Conservation (phyloP, 2,113 vertebrate species). For the Balaenoptera acutorostrata region DNA sequence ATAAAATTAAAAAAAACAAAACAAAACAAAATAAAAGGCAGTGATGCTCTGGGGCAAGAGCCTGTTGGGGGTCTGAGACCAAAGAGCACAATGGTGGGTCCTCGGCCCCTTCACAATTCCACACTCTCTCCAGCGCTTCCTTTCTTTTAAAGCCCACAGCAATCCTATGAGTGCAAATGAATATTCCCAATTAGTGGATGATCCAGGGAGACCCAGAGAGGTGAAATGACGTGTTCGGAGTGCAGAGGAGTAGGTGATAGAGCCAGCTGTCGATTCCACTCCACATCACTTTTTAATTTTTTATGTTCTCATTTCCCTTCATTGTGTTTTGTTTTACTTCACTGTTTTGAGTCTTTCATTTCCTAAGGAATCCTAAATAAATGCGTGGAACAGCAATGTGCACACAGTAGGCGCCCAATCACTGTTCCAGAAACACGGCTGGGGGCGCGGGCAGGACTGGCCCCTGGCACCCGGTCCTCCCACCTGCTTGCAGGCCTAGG, state of each 20-base stretch:
- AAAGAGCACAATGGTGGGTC: not conserved
- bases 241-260: not conserved
- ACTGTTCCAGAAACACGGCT: not conserved
- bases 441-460: no score
- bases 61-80: not conserved
- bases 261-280: not conserved
- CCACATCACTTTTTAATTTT: not conserved
- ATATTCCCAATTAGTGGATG: no score
- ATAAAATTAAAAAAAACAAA: not conserved
- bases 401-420: not conserved
- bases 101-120: not conserved
- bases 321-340: not conserved
- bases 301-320: not conserved
- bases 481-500: not conserved
- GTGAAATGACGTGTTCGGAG: no score
- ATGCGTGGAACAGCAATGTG: no score
- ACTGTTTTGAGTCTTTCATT: not conserved
- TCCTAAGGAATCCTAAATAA: not conserved
- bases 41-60: not conserved
- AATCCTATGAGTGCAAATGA: accelerated
- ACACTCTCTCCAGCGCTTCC: accelerated
- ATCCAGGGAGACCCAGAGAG: not conserved
- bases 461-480: no score
- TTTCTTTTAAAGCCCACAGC: no score
- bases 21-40: not conserved